phyloP scores from a whole-genome alignment of 2,888 invertebrate species.

The Tineola bisselliella region DNA sequence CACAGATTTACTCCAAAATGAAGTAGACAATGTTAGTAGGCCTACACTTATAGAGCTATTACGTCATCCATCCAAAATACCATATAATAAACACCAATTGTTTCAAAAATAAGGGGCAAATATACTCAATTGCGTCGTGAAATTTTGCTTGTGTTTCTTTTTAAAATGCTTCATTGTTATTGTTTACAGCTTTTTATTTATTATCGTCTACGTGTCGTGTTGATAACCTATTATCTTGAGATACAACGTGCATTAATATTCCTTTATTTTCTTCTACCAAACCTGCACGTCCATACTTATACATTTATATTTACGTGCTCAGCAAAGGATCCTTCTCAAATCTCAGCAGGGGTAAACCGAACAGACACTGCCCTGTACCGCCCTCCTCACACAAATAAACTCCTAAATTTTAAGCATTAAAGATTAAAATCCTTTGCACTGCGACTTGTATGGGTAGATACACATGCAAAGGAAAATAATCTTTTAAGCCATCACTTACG shows the following conservation, averaged over 20 bases:
- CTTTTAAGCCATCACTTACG: conserved; percentile 37
- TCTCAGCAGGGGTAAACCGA: conserved; percentile 39
- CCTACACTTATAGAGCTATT: no score
- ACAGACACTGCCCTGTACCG: neutral
- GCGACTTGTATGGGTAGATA: conserved; percentile 26
- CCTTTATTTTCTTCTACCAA: neutral
- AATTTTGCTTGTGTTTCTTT: neutral
- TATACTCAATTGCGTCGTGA: neutral
- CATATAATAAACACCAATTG: no score
- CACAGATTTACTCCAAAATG: neutral
- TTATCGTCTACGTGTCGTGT: conserved; percentile 4
- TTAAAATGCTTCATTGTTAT: neutral
- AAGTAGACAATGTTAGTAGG: neutral
- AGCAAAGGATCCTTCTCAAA: conserved; percentile 38
- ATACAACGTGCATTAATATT: neutral
- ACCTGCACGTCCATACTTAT: neutral
- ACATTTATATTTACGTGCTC: neutral
- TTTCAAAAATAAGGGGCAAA: no score
- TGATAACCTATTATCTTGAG: conserved; percentile 9
- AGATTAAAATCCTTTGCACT: conserved; percentile 36
- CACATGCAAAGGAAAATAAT: conserved; percentile 41
- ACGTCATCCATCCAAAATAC: no score
- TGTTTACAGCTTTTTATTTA: neutral
- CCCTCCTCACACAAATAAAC: neutral
- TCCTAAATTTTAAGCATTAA: conserved; percentile 21